Evolutionary conservation across 2,113 vertebrate genomes (phyloP).

Genomic region (Salvelinus fontinalis): DNA sequence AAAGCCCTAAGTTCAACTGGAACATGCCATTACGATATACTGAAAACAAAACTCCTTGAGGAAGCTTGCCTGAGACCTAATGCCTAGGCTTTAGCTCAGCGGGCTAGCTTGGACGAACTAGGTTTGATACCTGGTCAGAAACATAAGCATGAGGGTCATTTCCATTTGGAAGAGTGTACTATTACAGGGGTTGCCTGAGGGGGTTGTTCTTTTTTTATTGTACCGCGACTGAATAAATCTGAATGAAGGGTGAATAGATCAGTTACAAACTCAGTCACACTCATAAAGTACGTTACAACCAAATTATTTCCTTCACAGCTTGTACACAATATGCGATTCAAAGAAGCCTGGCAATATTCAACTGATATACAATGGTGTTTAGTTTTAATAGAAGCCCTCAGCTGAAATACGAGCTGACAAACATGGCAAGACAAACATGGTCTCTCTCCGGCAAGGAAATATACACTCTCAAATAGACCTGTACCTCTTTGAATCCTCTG

Average conservation of each 20-base stretch:
- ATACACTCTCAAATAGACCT: conserved; percentile 81
- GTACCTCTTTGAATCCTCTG: conserved; percentile 84
- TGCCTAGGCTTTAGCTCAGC: too few species aligned
- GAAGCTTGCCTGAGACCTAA: too few species aligned
- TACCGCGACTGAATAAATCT: conserved; percentile 55
- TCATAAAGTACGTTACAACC: conserved; percentile 66
- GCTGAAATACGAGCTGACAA: conserved; percentile 79
- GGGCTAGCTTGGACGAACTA: too few species aligned
- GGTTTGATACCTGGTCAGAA: too few species aligned
- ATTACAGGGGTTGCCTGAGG: too few species aligned
- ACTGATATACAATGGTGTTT: conserved; percentile 75
- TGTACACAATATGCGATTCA: conserved; percentile 63
- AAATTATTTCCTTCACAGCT: conserved; percentile 66
- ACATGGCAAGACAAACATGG: conserved; percentile 80
- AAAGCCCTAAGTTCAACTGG: too few species aligned
- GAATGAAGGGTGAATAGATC: conserved; percentile 53
- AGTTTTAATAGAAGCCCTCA: conserved; percentile 76
- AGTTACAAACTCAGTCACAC: conserved; percentile 42
- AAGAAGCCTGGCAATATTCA: conserved; percentile 74
- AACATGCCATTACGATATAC: too few species aligned
- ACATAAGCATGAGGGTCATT: too few species aligned
- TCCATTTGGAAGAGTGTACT: too few species aligned
- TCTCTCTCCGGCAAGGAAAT: conserved; percentile 73
- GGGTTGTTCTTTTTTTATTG: too few species aligned
- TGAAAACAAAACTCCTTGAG: too few species aligned